Percentiles rank a stretch among this genome's conserved stretches.
phyloP scores from a whole-genome alignment of 2,888 invertebrate genomes.

The Trissonchulus latispiculum region DNA sequence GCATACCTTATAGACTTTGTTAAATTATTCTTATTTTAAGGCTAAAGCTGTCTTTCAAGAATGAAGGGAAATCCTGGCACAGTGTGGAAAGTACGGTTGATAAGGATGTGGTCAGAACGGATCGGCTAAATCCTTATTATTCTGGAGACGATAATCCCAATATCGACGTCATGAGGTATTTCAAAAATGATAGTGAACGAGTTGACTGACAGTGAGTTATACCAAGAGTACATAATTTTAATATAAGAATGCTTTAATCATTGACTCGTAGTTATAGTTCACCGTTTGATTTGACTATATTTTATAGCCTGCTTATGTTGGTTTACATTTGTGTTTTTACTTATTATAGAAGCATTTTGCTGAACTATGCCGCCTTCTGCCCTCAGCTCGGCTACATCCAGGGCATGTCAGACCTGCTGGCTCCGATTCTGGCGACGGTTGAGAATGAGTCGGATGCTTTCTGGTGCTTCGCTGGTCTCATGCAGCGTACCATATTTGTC shows the following conservation, averaged over 20 bases:
- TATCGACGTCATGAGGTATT: constrained; percentile 49
- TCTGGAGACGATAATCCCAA: constrained; percentile 50
- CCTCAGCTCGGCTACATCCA: constrained; percentile 66
- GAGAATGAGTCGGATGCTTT: constrained; percentile 49
- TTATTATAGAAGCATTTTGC: constrained; percentile 72
- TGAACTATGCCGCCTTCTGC: constrained; percentile 77
- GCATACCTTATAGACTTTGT: too few species aligned
- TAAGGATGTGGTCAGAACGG: constrained; percentile 52
- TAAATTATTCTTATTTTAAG: too few species aligned
- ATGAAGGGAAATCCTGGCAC: constrained; percentile 51
- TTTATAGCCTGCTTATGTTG: too few species aligned
- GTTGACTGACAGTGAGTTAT: too few species aligned
- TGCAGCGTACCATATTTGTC: constrained; percentile 68
- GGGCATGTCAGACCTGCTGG: constrained; percentile 51
- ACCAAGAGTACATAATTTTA: too few species aligned
- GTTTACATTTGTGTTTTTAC: too few species aligned
- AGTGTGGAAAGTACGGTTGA: constrained; percentile 84
- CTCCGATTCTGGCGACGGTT: constrained; percentile 48
- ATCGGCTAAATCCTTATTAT: constrained; percentile 49
- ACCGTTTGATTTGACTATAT: too few species aligned
- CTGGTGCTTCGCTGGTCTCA: constrained; percentile 51
- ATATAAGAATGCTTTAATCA: too few species aligned
- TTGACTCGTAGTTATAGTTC: too few species aligned
- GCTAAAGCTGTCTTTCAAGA: constrained; percentile 15
- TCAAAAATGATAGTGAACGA: too few species aligned